Percentiles rank a stretch among this genome's conserved stretches.
Evolutionary conservation across 2,797 vertebrate species (phyloP).

Genomic region (Cephalopachus bancanus): DNA sequence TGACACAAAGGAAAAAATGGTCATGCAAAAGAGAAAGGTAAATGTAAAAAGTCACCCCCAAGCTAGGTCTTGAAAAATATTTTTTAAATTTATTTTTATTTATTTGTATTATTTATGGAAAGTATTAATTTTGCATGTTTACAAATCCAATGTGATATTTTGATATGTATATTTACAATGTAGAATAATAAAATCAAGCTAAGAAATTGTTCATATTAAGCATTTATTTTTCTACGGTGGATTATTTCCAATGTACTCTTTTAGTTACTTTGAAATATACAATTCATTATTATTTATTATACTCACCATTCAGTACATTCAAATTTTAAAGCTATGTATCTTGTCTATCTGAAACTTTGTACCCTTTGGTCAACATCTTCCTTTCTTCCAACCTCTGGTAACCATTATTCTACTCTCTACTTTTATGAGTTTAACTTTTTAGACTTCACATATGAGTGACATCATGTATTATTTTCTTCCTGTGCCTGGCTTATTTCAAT

Average conservation of each 20-base stretch:
- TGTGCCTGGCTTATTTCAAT: not conserved
- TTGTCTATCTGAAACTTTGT: not conserved
- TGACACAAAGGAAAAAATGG: not conserved
- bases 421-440: not conserved
- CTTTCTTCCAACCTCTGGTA: not conserved
- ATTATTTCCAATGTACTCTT: not conserved
- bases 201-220: not conserved
- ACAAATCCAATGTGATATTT: not conserved
- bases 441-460: not conserved
- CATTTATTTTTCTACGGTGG: not conserved
- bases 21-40: not conserved
- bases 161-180: not conserved
- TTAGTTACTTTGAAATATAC: not conserved
- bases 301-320: not conserved
- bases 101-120: not conserved
- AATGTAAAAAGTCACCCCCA: not conserved
- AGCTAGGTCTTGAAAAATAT: not conserved
- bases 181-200: not conserved
- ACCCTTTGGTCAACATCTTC: not conserved
- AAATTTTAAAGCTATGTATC: not conserved
- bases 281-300: not conserved
- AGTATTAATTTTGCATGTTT: not conserved
- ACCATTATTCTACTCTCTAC: not conserved
- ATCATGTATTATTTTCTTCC: not conserved
- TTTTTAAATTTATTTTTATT: not conserved